Evolutionary conservation across 2,113 vertebrate genomes (phyloP).

Genomic region (Uria aalge): DNA sequence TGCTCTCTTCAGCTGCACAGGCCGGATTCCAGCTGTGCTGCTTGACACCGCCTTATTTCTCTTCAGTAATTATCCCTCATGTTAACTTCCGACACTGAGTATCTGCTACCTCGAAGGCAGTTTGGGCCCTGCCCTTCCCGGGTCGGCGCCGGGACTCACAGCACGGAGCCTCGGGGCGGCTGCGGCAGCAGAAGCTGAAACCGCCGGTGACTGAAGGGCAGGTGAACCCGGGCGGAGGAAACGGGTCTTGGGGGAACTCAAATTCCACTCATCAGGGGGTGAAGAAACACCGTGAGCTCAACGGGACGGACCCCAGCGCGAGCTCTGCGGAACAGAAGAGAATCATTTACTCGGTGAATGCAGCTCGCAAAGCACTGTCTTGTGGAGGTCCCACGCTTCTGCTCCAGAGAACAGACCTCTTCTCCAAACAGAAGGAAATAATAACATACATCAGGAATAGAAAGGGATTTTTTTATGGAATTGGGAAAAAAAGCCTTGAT

Average conservation of each 20-base stretch:
- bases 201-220: constrained; percentile 61
- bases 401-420: background rate
- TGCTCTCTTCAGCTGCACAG: background rate
- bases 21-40: background rate
- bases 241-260: background rate
- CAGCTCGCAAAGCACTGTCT: background rate
- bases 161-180: constrained; percentile 71
- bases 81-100: background rate
- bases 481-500: background rate
- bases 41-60: accelerated
- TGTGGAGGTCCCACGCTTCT: background rate
- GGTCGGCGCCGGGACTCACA: constrained; percentile 65
- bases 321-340: background rate
- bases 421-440: background rate
- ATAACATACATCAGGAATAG: background rate
- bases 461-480: background rate
- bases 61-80: background rate
- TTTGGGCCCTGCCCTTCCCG: background rate
- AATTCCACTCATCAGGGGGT: background rate
- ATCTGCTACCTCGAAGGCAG: background rate
- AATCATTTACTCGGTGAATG: background rate
- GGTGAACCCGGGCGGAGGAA: background rate
- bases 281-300: background rate
- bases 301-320: background rate
- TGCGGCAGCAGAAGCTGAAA: constrained; percentile 69